Conservation (phyloP, 2,113 vertebrate genomes). For the Herpetotheres cachinnans region DNA sequence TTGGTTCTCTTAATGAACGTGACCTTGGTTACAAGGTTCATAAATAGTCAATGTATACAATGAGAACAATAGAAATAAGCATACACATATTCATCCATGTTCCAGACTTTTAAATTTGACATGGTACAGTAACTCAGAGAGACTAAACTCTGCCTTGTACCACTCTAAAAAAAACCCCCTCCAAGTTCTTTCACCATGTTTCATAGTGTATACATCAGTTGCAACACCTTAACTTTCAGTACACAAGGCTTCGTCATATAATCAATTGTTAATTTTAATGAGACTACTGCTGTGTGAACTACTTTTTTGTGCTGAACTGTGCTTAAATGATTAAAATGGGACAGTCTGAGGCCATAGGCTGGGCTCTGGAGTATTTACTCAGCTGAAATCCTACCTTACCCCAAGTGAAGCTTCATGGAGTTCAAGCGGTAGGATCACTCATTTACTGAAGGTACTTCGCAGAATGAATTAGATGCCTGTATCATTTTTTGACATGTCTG, state of each 20-base stretch:
- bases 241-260: not conserved
- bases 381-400: not conserved
- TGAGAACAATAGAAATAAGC: not conserved
- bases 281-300: not conserved
- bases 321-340: not conserved
- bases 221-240: not conserved
- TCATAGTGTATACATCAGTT: not conserved
- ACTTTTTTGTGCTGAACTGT: not conserved
- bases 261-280: not conserved
- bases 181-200: not conserved
- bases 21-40: not conserved
- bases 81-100: accelerated
- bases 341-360: not conserved
- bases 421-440: not conserved
- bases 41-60: not conserved
- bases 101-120: not conserved
- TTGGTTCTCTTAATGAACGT: not conserved
- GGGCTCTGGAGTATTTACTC: not conserved
- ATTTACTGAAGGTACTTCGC: not conserved
- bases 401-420: not conserved
- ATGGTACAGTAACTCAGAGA: not conserved
- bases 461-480: not conserved
- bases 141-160: not conserved
- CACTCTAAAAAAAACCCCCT: not conserved
- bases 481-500: not conserved